phyloP scores from a whole-genome alignment of 2,888 invertebrate species.

The Leptopilina syphax region DNA sequence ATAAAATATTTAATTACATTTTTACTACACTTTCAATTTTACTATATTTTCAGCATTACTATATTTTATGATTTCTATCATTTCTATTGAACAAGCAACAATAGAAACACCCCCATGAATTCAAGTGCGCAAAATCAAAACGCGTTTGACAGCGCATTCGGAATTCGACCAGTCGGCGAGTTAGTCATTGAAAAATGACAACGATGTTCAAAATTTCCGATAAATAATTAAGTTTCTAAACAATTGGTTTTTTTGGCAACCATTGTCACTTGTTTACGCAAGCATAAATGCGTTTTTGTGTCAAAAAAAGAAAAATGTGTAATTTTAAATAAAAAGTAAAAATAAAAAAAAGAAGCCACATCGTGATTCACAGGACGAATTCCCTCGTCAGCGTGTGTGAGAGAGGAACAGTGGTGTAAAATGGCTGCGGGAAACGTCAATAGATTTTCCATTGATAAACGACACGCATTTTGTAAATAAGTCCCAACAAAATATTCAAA shows the following conservation, averaged over 20 bases:
- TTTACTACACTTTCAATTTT: too few relatives aligned
- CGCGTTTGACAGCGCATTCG: not conserved
- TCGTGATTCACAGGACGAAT: constrained; percentile 35
- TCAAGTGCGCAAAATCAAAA: not conserved
- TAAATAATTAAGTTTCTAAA: constrained; percentile 5
- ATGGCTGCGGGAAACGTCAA: constrained; percentile 75
- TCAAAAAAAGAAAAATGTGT: constrained; percentile 5
- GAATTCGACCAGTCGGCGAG: not conserved
- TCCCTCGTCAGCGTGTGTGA: constrained; percentile 54
- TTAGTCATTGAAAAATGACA: not conserved
- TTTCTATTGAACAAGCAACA: too few relatives aligned
- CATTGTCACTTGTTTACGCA: not conserved
- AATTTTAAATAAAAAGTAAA: not conserved
- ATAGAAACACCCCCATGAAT: too few relatives aligned
- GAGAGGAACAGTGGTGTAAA: constrained; percentile 64
- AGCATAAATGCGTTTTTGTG: not conserved
- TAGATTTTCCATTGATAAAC: constrained; percentile 69
- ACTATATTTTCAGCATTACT: too few relatives aligned
- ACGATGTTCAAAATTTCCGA: constrained; percentile 23
- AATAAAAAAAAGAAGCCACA: not conserved
- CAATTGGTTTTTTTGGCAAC: constrained; percentile 11
- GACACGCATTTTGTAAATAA: constrained; percentile 64
- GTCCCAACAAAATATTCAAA: constrained; percentile 45
- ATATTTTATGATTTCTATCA: too few relatives aligned
- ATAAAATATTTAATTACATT: too few relatives aligned